A percentile compares a stretch with the other conserved stretches of the same genome.
These are phyloP conservation scores for Actinia tenebrosa DNA, from an alignment of 64 coral and sea anemone genomes.

Conservation along the genomic window DNA sequence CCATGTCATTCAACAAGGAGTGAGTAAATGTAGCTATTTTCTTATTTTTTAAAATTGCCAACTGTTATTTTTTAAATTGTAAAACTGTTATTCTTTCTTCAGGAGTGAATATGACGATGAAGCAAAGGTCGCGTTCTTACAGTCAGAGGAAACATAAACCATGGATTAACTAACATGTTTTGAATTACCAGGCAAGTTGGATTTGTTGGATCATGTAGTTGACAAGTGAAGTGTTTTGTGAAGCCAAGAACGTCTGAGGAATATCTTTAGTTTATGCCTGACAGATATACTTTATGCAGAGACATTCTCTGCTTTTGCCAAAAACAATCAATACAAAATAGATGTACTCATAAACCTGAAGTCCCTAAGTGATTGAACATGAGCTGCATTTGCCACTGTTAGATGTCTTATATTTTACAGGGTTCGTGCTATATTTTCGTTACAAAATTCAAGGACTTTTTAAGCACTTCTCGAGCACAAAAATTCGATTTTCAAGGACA, in stretches of 20 bases:
- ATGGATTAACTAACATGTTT: background rate
- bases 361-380: background rate
- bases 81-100: background rate
- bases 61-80: too few species aligned
- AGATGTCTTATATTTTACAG: too few species aligned
- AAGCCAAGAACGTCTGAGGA: background rate
- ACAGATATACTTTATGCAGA: background rate
- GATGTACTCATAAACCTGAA: background rate
- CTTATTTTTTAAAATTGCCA: too few species aligned
- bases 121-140: conserved; percentile 75
- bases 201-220: background rate
- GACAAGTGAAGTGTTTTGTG: background rate
- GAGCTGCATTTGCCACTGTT: too few species aligned
- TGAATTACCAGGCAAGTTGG: background rate
- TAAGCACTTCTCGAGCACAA: too few species aligned
- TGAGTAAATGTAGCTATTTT: conserved; percentile 29
- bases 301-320: background rate
- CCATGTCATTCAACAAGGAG: conserved; percentile 74
- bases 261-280: background rate
- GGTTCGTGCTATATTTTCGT: too few species aligned
- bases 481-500: too few species aligned
- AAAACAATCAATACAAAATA: background rate
- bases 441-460: too few species aligned
- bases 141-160: conserved; percentile 50
- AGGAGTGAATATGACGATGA: conserved; percentile 72